Evolutionary conservation across 2,113 vertebrate species (phyloP), one percentile per base, ranked within the genome.

Genomic region (Vidua macroura): DNA sequence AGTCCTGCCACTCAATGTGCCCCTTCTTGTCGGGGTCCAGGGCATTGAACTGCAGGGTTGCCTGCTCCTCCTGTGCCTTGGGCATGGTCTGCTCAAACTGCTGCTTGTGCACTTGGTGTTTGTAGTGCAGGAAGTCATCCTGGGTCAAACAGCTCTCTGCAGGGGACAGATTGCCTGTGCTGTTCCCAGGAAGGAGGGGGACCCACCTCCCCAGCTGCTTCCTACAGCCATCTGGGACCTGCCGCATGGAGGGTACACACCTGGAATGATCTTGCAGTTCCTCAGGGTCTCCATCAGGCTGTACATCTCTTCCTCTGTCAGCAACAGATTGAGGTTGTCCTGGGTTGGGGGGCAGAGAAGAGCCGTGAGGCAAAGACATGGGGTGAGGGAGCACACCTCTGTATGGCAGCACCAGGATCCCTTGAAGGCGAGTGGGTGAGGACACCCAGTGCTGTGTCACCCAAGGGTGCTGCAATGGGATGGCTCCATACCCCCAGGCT

Each of bases 231-330:
- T 13, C 24, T 3, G 7, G 31, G 55, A 84, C 37, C 43, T 0
- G 0, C 16, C 0, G 0, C 0, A 3, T 52, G 43, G 13, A 33
- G 27, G 9, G 19, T 78, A 33, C 78, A 28, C 91, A 99, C 99
- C 99, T 86, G 99, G 99, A 85, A 99, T 99, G 95, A 99, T 98
- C 97, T 99, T 99, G 97, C 99, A 99, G 60, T 98, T 98, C 83
- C 95, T 98, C 95, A 99, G 98, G 56, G 98, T 98, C 95, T 99
- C 98, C 96, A 98, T 98, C 43, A 99, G 98, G 95, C 98, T 99
- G 92, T 99, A 99, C 99, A 99, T 99, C 97, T 99, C 99, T 52
- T 99, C 99, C 39, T 99, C 99, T 1, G 99, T 99, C 55, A 99
- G 98, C 67, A 99, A 98, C 64, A 99, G 98, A 95, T 99, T 99